Evolutionary conservation across 2,797 vertebrate species (phyloP), one percentile per base, ranked within the genome.

Genomic region (Cirrhinus mrigala): DNA sequence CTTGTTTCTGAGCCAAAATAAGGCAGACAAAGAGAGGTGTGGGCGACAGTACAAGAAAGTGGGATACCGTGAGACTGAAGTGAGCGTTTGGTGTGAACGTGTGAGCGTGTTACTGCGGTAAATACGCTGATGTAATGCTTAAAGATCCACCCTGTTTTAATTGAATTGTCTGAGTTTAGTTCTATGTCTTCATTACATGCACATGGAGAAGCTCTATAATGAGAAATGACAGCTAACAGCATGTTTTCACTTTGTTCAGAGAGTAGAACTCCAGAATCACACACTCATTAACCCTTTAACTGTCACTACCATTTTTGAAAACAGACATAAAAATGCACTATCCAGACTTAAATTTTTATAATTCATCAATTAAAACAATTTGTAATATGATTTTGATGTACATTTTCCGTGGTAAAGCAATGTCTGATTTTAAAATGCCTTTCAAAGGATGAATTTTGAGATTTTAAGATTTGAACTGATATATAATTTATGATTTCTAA

Each of bases 21-120:
- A 56, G 50, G 37, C n/a, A 2, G 74, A 22, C 20, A 20, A 20
- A 60, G 40, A 46, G 69, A 70, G 29, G 58, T 79, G 79, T 14
- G 79, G 70, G 62, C 3, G 12, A n/a, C 20, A 16, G 27, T 37
- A 56, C n/a, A 60, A 79, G 50, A 18, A 33, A 14, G 66, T 24
- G 79, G 44, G 80, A 81, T 56, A 18, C 22, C 12, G 69, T n/a
- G 22, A 71, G 40, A 60, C 75, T 78, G 76, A 62, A 48, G 12
- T 46, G 44, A 46, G 71, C 44, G 27, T 18, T 68, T 3, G 15
- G 73, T 75, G 73, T 14, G 60, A 79, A 48, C 4, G 22, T 62
- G 52, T 16, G 70, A 50, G 71, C 1, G 40, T 29, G 60, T 79
- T 20, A 78, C 52, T 40, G 75, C 20, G 50, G 50, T 78, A 62